These are phyloP conservation scores for Lacerta agilis DNA, from an alignment of 2,797 vertebrate species.

Conservation along the genomic window DNA sequence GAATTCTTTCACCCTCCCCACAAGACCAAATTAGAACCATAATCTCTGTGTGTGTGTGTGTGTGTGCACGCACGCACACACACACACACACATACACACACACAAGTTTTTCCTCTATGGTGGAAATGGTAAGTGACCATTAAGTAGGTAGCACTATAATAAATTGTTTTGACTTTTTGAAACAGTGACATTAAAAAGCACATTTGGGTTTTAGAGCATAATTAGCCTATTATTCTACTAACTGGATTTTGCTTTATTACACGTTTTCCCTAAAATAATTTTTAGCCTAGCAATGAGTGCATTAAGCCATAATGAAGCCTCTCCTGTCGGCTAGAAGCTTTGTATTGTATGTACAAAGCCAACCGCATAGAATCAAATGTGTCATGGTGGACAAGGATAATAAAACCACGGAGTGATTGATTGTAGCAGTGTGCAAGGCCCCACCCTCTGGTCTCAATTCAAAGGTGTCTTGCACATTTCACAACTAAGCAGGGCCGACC, in stretches of 20 bases:
- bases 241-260: slow-evolving; percentile 68
- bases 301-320: slow-evolving; percentile 57
- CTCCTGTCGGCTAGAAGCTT: slow-evolving; percentile 32
- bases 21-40: too few relatives aligned
- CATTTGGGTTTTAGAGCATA: slow-evolving; percentile 58
- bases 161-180: slow-evolving; percentile 62
- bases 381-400: slow-evolving; percentile 18
- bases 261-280: slow-evolving; percentile 61
- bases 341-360: slow-evolving; percentile 32
- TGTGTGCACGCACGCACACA: too few relatives aligned
- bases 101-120: too few relatives aligned
- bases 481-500: neutral
- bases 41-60: too few relatives aligned
- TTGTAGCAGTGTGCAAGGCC: neutral
- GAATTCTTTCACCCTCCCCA: too few relatives aligned
- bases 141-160: slow-evolving; percentile 40
- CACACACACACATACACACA: too few relatives aligned
- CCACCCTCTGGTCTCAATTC: slow-evolving; percentile 31
- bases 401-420: slow-evolving; percentile 24
- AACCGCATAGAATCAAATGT: neutral
- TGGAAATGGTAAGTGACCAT: slow-evolving; percentile 46
- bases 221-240: slow-evolving; percentile 68
- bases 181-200: slow-evolving; percentile 51
- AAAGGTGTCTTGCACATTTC: slow-evolving; percentile 19
- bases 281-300: slow-evolving; percentile 59